Conservation (phyloP, 2,113 vertebrate genomes). For the Pluvianellus socialis region DNA sequence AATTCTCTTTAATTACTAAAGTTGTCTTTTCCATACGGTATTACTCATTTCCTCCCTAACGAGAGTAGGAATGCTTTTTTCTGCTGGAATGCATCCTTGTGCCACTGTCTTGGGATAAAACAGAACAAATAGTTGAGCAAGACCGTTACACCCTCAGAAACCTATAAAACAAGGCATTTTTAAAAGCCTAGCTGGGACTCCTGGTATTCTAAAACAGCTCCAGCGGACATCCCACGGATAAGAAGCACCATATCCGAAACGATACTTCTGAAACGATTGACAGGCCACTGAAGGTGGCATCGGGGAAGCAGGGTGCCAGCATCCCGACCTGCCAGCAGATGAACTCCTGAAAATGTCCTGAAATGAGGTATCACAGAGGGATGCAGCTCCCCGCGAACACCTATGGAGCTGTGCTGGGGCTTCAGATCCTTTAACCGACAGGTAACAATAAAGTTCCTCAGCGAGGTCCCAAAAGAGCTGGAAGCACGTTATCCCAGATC, state of each 20-base stretch:
- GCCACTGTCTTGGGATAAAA: not conserved
- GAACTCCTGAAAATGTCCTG: too few species aligned
- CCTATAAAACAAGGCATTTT: not conserved
- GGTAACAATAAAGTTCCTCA: too few species aligned
- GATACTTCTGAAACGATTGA: too few species aligned
- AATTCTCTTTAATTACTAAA: not conserved
- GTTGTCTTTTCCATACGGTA: not conserved
- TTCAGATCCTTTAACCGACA: too few species aligned
- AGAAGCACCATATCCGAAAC: not conserved
- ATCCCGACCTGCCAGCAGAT: too few species aligned
- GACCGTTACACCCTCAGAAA: not conserved
- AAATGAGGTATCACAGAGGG: too few species aligned
- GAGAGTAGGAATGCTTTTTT: not conserved
- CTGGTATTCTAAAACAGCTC: not conserved
- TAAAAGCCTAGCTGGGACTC: not conserved
- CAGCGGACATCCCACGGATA: not conserved
- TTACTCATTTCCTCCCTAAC: constrained; percentile 6
- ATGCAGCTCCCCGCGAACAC: too few species aligned
- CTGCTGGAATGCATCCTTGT: not conserved
- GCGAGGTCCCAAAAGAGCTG: too few species aligned
- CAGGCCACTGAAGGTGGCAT: too few species aligned
- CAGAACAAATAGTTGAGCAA: not conserved
- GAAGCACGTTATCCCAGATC: too few species aligned
- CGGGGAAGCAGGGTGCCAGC: too few species aligned
- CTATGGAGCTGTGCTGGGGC: too few species aligned